Evolutionary conservation across 2,113 vertebrate species (phyloP).

Genomic region (Amblyopsis rosae): DNA sequence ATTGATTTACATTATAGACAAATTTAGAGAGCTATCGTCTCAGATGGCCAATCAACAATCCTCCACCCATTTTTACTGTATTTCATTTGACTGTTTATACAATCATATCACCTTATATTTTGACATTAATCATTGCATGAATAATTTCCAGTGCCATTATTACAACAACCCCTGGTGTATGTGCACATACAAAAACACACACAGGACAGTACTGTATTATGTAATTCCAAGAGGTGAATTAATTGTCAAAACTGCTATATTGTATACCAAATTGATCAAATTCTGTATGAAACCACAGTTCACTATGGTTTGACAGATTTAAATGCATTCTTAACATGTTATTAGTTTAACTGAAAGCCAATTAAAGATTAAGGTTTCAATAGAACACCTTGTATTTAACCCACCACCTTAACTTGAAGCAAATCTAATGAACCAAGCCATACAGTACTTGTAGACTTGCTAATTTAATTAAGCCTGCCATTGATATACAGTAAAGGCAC

Average conservation of each 20-base stretch:
- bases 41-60: conserved; percentile 22
- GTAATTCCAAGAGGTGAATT: neutral
- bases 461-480: conserved; percentile 34
- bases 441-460: conserved; percentile 33
- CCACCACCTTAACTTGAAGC: conserved; percentile 8
- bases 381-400: conserved; percentile 23
- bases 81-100: conserved; percentile 41
- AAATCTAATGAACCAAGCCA: conserved; percentile 13
- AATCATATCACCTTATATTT: conserved; percentile 26
- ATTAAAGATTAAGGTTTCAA: conserved; percentile 15
- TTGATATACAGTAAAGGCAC: conserved; percentile 16
- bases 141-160: conserved; percentile 4
- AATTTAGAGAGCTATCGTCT: conserved; percentile 27
- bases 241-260: neutral
- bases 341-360: conserved; percentile 12
- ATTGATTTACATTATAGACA: conserved; percentile 55
- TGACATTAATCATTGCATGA: conserved; percentile 36
- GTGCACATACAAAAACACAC: neutral
- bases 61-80: conserved; percentile 46
- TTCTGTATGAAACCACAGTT: conserved; percentile 12
- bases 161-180: conserved; percentile 8
- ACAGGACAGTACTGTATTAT: conserved; percentile 1
- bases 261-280: neutral
- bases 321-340: conserved; percentile 16
- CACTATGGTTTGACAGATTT: conserved; percentile 30